phyloP scores from a whole-genome alignment of 2,113 vertebrate genomes.

The Arizona elegans region DNA sequence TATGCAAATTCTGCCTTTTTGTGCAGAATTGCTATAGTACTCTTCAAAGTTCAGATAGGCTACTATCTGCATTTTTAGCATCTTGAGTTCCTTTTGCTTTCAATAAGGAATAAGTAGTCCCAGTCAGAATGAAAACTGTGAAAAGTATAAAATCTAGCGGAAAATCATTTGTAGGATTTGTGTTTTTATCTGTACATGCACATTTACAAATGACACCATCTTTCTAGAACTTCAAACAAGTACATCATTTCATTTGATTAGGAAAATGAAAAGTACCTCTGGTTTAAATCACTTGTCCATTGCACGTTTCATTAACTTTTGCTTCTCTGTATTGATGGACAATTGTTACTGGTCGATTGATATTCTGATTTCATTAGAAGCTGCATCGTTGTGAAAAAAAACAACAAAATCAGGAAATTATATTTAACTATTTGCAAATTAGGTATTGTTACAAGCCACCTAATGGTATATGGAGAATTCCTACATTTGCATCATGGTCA shows the following conservation, averaged over 20 bases:
- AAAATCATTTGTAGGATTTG: neutral
- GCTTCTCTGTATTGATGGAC: conserved; percentile 50
- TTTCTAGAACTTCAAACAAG: conserved; percentile 7
- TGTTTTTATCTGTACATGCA: neutral
- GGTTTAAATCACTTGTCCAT: conserved; percentile 46
- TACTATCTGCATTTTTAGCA: neutral
- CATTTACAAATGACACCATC: neutral
- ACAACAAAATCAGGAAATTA: conserved; percentile 42
- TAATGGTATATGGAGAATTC: neutral
- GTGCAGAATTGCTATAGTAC: conserved; percentile 9
- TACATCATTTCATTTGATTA: conserved; percentile 24
- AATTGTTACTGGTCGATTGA: conserved; percentile 54
- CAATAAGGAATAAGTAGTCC: neutral
- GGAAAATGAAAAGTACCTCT: conserved; percentile 61
- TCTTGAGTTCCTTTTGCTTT: conserved; percentile 36
- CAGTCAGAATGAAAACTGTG: neutral
- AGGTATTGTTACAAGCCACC: neutral
- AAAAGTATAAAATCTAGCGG: conserved; percentile 6
- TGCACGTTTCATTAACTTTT: conserved; percentile 46
- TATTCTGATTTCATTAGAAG: conserved; percentile 57
- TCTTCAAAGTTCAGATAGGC: conserved; percentile 33
- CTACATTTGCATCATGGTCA: neutral
- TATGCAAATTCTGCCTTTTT: conserved; percentile 27
- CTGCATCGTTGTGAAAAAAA: conserved; percentile 51
- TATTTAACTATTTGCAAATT: conserved; percentile 12